Base-by-base conservation (phyloP, 2,888 invertebrate genomes). In the Elmis aenea region DNA sequence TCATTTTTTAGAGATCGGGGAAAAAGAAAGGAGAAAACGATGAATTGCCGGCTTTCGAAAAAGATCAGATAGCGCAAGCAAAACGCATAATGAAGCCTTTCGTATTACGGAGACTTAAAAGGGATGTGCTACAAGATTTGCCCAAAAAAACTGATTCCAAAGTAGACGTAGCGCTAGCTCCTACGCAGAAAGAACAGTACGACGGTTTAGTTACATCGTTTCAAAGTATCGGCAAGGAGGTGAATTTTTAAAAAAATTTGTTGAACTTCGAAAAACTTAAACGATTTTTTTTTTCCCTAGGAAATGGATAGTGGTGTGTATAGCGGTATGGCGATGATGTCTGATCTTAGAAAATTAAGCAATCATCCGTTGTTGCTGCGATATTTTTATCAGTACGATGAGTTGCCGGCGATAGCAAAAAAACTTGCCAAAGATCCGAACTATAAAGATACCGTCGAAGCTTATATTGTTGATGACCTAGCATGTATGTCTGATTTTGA, bases 11-110 rank as follows among this genome's bases (percentile, higher is more conserved):
- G 33, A 3, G 18, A 22, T 14, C 27, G n/a, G n/a, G n/a, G n/a
- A n/a, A n/a, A 3, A 22, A 74, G 8, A 67, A 64, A 10, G 66
- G 64, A 2, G 68, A 67, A 0, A 76, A 76, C 5, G 79, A 81
- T 5, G 77, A 79, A 18, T 65, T 76, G 11, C 83, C 85, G 0
- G 69, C 81, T n/a, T 96, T 93, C 67, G 95, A 94, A 62, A 79
- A 82, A 59, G 84, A 88, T 36, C 88, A 93, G 65, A 87, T 97
- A 24, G 81, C 82, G 8, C 89, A 94, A 57, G 96, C 96, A 0
- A 95, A 96, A 62, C 76, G 85, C 29, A 95, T 97, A 50, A 93
- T 97, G 87, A 88, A 87, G 63, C 97, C 97, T 0, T 97, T 97
- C 64, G 82, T 96, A 2, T 72, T 97, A 25, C 73, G 96, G 10